Evolutionary conservation across 2,113 vertebrate species (phyloP), one percentile per base, ranked within the genome.

Genomic region (Onychostoma macrolepis): DNA sequence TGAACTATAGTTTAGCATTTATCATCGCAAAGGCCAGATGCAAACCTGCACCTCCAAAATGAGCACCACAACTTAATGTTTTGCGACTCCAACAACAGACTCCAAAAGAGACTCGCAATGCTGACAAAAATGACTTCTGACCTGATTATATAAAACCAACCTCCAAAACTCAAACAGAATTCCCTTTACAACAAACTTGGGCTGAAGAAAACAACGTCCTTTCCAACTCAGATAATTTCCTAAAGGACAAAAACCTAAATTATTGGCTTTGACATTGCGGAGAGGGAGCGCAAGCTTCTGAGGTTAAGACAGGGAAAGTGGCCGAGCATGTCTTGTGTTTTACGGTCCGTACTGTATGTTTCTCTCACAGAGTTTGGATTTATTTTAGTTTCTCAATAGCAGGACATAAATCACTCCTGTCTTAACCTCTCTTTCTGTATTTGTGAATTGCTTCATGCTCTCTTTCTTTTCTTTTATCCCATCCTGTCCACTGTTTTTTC

Each of bases 331-430:
- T 92, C 91, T 88, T 53, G 67, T 87, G 86, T 92, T 94, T 94
- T 94, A 94, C 58, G 80, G 90, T 87, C 88, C 84, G 88, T 87
- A 85, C 88, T 88, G 76, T 48, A 36, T 87, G 86, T 87, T 87
- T 89, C 87, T 87, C 90, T 86, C 89, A 86, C 79, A 86, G 80
- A 83, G 76, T 80, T 90, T 90, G 91, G 91, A 92, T 95, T 93
- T 94, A 94, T 94, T 93, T 89, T 92, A 89, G 92, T 85, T 85
- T 93, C 91, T 91, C 87, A 88, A 33, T 89, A 90, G 92, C 91
- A 85, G 90, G 92, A 92, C 91, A 94, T 95, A 94, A 95, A 95
- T 95, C 93, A 93, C 88, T 84, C 43, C 85, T 84, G 77, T 76
- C 91, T 89, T 80, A 80, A 36, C 58, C 82, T 58, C 75, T 81